A percentile compares a stretch with the other conserved stretches of the same genome.
phyloP scores from a whole-genome alignment of 2,888 invertebrate species.

The Sericinus montela region DNA sequence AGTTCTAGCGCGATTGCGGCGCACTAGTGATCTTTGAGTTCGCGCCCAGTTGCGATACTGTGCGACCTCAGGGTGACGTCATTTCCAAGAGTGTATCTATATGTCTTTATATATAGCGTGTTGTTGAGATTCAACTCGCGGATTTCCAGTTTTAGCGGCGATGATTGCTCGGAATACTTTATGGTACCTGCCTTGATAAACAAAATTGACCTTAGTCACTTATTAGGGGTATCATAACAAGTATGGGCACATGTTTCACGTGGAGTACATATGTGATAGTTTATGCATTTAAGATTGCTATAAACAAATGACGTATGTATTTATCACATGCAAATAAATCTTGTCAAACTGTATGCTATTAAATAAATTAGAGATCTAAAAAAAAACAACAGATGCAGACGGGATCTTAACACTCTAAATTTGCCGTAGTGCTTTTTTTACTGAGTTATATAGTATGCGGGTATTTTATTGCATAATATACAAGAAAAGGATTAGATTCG shows the following conservation, averaged over 20 bases:
- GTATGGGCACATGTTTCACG: not conserved
- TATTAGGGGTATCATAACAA: slow-evolving; percentile 11
- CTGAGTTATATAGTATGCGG: too few species aligned
- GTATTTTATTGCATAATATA: too few species aligned
- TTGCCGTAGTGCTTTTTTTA: too few species aligned
- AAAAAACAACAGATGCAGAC: too few species aligned
- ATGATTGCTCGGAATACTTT: slow-evolving; percentile 37
- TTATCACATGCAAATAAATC: too few species aligned
- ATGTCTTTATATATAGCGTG: slow-evolving; percentile 44
- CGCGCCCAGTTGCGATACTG: slow-evolving; percentile 47
- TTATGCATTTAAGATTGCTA: too few species aligned
- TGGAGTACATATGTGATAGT: not conserved
- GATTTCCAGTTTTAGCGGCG: slow-evolving; percentile 57
- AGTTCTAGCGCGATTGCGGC: slow-evolving; percentile 54
- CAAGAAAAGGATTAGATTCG: too few species aligned
- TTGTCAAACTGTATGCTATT: too few species aligned
- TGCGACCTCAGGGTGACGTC: slow-evolving; percentile 72
- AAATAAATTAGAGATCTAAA: too few species aligned
- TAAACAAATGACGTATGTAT: too few species aligned
- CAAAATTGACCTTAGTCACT: slow-evolving; percentile 47
- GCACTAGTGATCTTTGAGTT: slow-evolving; percentile 68
- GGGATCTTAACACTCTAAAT: too few species aligned
- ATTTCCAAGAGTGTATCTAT: slow-evolving; percentile 37
- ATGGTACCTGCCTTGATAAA: slow-evolving; percentile 30
- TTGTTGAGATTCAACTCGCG: slow-evolving; percentile 58